Evolutionary conservation across 2,888 invertebrate genomes (phyloP).

Genomic region (Orthonychiurus folsomi): DNA sequence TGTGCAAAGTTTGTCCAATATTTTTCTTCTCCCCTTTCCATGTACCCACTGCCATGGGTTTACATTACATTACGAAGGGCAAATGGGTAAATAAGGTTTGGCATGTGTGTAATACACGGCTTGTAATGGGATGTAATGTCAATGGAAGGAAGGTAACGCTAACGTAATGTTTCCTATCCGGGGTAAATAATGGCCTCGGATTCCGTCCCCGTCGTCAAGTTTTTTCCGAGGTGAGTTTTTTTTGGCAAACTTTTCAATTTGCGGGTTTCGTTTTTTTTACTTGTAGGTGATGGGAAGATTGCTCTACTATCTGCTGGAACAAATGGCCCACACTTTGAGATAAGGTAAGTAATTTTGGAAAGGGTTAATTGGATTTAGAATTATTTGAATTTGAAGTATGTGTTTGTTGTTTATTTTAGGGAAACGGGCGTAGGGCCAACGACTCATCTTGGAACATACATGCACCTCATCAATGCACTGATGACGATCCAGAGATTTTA

Average conservation of each 20-base stretch:
- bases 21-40: slow-evolving; percentile 21
- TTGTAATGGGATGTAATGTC: background rate
- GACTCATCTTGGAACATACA: slow-evolving; percentile 38
- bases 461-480: slow-evolving; percentile 39
- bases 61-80: background rate
- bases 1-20: slow-evolving; percentile 40
- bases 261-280: background rate
- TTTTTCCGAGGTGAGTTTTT: slow-evolving; percentile 12
- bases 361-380: background rate
- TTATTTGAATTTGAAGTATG: no score
- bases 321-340: slow-evolving; percentile 39
- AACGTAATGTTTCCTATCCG: slow-evolving; percentile 13
- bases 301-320: slow-evolving; percentile 37
- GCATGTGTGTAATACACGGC: background rate
- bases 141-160: slow-evolving; percentile 5
- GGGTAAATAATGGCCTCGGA: slow-evolving; percentile 7
- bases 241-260: slow-evolving; percentile 7
- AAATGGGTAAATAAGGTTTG: slow-evolving; percentile 10
- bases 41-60: background rate
- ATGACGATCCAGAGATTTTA: slow-evolving; percentile 40
- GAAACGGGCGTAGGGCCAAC: slow-evolving; percentile 37
- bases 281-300: slow-evolving; percentile 39
- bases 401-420: no score
- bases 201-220: background rate
- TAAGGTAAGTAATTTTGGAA: slow-evolving; percentile 32